phyloP scores from a whole-genome alignment of 2,888 invertebrate genomes.

The Timema podura region DNA sequence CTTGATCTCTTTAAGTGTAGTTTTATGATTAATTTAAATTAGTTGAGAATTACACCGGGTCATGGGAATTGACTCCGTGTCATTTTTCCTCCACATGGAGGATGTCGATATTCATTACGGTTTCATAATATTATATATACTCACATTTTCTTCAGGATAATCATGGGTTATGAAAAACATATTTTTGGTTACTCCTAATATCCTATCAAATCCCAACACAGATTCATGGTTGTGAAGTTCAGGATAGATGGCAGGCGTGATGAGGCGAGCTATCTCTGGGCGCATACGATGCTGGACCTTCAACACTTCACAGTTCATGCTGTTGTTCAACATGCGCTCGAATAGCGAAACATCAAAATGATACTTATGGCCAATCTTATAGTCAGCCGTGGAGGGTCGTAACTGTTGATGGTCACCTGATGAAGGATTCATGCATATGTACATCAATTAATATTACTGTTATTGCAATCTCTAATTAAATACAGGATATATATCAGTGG shows the following conservation, averaged over 20 bases:
- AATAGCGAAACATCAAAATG: constrained; percentile 75
- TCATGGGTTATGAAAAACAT: constrained; percentile 66
- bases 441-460: too few species aligned
- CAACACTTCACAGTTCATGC: constrained; percentile 55
- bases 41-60: too few species aligned
- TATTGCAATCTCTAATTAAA: too few species aligned
- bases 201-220: constrained; percentile 53
- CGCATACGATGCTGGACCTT: constrained; percentile 74
- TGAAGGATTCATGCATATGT: too few species aligned
- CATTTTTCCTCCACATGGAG: too few species aligned
- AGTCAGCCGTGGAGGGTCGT: constrained; percentile 66
- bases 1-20: too few species aligned
- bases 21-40: too few species aligned
- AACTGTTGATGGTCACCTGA: constrained; percentile 80
- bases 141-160: constrained; percentile 54
- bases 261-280: constrained; percentile 54
- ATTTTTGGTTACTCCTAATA: constrained; percentile 58
- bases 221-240: constrained; percentile 55
- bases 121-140: too few species aligned
- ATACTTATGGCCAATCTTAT: constrained; percentile 59
- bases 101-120: too few species aligned
- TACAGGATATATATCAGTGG: too few species aligned
- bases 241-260: constrained; percentile 65
- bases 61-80: too few species aligned
- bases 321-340: constrained; percentile 71